Conservation (phyloP, 2,888 invertebrate genomes). For the Vanessa cardui region DNA sequence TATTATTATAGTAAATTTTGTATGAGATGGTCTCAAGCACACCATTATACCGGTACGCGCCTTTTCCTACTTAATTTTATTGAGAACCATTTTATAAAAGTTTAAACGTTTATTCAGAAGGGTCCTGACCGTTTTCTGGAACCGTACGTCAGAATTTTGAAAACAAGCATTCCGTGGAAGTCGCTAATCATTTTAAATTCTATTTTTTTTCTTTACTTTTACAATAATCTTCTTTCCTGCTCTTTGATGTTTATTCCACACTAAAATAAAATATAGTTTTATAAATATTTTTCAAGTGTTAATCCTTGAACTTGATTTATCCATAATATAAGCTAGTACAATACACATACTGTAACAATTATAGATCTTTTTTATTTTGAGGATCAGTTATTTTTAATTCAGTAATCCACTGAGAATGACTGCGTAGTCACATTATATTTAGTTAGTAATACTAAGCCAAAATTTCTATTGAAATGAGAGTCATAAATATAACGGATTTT, state of each 20-base stretch:
- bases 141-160: slow-evolving; percentile 23
- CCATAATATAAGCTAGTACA: not conserved
- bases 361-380: not conserved
- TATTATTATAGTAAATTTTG: slow-evolving; percentile 38
- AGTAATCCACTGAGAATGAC: not conserved
- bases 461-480: slow-evolving; percentile 24
- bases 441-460: slow-evolving; percentile 7
- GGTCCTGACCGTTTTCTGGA: slow-evolving; percentile 26
- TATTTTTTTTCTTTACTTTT: too few species aligned
- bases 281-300: too few species aligned
- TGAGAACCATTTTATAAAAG: slow-evolving; percentile 29
- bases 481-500: slow-evolving; percentile 26
- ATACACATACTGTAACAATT: not conserved
- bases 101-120: slow-evolving; percentile 27
- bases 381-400: not conserved
- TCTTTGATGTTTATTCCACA: too few species aligned
- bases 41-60: slow-evolving; percentile 35
- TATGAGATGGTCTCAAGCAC: slow-evolving; percentile 38
- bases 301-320: too few species aligned
- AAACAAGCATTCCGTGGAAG: not conserved
- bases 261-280: too few species aligned
- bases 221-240: too few species aligned
- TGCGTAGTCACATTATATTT: slow-evolving; percentile 8
- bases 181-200: not conserved
- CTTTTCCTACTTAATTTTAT: slow-evolving; percentile 36